Evolutionary conservation across 2,113 vertebrate species (phyloP).

Genomic region (Coptodon rendalli): DNA sequence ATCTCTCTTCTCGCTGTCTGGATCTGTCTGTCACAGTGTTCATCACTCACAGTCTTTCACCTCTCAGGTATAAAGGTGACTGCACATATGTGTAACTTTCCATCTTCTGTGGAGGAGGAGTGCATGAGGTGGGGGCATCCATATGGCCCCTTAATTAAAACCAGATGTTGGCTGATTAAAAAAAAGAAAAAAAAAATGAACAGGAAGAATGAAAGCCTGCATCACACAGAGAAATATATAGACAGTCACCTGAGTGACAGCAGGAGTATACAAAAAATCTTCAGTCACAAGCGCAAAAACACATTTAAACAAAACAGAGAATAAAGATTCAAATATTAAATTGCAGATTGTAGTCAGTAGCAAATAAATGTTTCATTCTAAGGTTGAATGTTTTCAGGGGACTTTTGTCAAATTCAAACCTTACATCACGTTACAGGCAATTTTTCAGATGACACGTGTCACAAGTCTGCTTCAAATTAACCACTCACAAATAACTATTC

Average conservation of each 20-base stretch:
- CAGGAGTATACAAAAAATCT: neutral
- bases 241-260: neutral
- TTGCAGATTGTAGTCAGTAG: neutral
- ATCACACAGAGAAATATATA: constrained; percentile 13
- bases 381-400: neutral
- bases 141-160: constrained; percentile 63
- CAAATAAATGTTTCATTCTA: neutral
- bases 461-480: constrained; percentile 14
- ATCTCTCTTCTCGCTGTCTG: neutral
- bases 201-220: constrained; percentile 24
- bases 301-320: neutral
- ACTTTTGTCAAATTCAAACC: neutral
- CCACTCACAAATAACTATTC: neutral
- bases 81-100: constrained; percentile 38
- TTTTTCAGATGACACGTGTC: neutral
- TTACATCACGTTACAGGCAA: neutral
- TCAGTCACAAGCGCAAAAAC: neutral
- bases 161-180: constrained; percentile 47
- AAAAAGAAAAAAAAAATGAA: neutral
- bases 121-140: constrained; percentile 10
- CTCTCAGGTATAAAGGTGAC: constrained; percentile 48
- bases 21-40: neutral
- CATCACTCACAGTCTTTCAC: constrained; percentile 1
- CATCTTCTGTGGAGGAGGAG: constrained; percentile 12
- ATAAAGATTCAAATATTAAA: neutral